phyloP scores from a whole-genome alignment of 35 echinoderm and acorn worm genomes.

The Amphiura filiformis region DNA sequence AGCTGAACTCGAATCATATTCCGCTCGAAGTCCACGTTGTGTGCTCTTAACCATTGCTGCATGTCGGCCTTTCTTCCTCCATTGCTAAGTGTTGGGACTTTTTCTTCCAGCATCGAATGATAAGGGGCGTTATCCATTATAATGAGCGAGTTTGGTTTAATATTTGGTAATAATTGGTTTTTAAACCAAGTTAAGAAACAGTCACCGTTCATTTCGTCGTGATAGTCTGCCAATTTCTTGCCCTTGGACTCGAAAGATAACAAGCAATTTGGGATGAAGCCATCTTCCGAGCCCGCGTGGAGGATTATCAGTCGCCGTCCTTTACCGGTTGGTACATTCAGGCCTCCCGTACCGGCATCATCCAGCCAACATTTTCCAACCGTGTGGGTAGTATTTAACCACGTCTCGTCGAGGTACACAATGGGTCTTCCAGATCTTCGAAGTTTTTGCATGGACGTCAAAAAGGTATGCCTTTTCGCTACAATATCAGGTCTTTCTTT shows the following conservation, averaged over 20 bases:
- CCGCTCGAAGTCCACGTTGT: background rate
- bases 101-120: background rate
- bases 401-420: background rate
- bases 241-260: background rate
- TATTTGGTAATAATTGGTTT: background rate
- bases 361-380: background rate
- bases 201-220: background rate
- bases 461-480: background rate
- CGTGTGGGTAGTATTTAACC: background rate
- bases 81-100: background rate
- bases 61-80: background rate
- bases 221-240: background rate
- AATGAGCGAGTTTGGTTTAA: background rate
- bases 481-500: background rate
- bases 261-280: background rate
- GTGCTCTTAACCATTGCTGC: background rate
- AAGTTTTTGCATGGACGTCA: background rate
- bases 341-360: background rate
- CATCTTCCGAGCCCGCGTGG: background rate
- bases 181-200: background rate
- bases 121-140: background rate
- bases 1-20: background rate
- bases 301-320: background rate
- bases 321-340: background rate
- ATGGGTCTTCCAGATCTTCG: background rate